Conservation (phyloP, 2,797 vertebrate species). For the Alcedo quadribrachys region DNA sequence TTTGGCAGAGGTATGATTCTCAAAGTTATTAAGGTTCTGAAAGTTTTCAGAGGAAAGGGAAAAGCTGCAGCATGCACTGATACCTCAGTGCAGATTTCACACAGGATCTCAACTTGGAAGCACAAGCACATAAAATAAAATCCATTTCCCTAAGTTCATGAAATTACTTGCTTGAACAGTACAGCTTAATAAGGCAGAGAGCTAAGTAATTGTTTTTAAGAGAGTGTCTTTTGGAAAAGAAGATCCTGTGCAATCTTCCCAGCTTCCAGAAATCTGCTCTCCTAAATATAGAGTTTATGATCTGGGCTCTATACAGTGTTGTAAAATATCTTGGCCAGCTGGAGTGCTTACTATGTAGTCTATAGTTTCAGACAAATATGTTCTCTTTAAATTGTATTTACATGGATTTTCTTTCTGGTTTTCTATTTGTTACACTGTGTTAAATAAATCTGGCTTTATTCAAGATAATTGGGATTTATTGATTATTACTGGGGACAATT, state of each 20-base stretch:
- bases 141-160: neutral
- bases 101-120: neutral
- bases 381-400: slow-evolving; percentile 67
- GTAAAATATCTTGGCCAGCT: slow-evolving; percentile 1
- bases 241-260: neutral
- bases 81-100: neutral
- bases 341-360: neutral
- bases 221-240: neutral
- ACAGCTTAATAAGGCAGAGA: neutral
- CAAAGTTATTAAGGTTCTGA: neutral
- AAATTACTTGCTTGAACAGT: neutral
- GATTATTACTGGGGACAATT: slow-evolving; percentile 70
- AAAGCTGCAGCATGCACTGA: neutral
- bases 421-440: slow-evolving; percentile 69
- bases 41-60: slow-evolving; percentile 1
- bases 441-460: slow-evolving; percentile 75
- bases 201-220: neutral
- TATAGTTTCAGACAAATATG: slow-evolving; percentile 47
- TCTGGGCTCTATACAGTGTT: neutral
- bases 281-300: neutral
- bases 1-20: neutral
- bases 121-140: neutral
- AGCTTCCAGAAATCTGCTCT: neutral
- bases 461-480: slow-evolving; percentile 74
- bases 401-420: slow-evolving; percentile 69